Evolutionary conservation across 2,113 vertebrate species (phyloP).

Genomic region (Smithornis capensis): DNA sequence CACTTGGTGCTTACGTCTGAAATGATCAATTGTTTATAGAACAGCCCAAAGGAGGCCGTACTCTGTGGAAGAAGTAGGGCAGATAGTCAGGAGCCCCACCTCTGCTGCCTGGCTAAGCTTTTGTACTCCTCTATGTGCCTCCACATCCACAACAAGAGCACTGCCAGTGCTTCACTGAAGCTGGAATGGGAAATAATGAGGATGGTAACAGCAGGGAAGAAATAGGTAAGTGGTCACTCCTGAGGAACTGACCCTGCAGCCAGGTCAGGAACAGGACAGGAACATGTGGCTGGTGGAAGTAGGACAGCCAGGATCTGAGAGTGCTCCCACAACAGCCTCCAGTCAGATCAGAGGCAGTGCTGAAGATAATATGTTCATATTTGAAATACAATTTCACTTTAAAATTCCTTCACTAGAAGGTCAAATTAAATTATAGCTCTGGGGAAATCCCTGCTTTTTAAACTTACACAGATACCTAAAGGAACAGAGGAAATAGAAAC

Average conservation of each 20-base stretch:
- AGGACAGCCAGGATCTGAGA: neutral
- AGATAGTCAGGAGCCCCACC: neutral
- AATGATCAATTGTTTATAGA: neutral
- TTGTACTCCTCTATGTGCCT: neutral
- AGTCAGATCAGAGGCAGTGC: neutral
- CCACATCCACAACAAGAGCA: accelerated
- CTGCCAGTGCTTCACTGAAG: neutral
- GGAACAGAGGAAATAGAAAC: neutral
- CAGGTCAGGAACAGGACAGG: neutral
- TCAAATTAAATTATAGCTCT: neutral
- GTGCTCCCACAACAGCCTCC: neutral
- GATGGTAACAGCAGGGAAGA: neutral
- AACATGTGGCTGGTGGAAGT: neutral
- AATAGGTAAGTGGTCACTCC: neutral
- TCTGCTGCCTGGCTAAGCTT: neutral
- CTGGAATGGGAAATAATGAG: neutral
- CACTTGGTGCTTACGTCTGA: neutral
- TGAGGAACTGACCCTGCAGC: neutral
- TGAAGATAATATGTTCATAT: neutral
- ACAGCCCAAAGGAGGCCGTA: neutral
- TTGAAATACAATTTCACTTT: neutral
- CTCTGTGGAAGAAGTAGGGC: neutral
- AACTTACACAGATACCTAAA: neutral
- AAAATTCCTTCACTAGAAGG: neutral
- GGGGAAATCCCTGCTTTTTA: neutral